phyloP scores from a whole-genome alignment of 2,797 vertebrate species.

The Pangasius sanitwongsei region DNA sequence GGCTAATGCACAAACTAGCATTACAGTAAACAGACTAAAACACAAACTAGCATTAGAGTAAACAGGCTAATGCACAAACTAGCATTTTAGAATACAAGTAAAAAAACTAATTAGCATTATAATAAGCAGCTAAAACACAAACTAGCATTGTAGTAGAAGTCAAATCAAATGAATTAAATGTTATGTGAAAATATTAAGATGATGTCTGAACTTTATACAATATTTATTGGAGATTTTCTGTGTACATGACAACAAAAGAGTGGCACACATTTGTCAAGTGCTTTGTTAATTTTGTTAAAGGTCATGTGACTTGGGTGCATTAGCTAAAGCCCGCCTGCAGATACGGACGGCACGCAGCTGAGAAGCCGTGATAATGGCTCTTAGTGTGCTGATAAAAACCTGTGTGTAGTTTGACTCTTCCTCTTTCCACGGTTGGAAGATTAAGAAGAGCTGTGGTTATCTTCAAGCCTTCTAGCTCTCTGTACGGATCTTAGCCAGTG shows the following conservation, averaged over 20 bases:
- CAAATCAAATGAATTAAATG: background rate
- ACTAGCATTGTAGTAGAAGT: background rate
- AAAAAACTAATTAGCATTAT: background rate
- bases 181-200: background rate
- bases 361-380: constrained; percentile 29
- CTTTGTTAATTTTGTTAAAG: background rate
- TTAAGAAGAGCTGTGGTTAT: constrained; percentile 38
- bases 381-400: background rate
- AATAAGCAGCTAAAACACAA: background rate
- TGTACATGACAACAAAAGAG: background rate
- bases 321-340: constrained; percentile 8
- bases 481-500: constrained; percentile 16
- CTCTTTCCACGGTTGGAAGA: constrained; percentile 24
- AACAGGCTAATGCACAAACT: background rate
- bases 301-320: background rate
- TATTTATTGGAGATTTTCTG: background rate
- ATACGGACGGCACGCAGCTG: background rate
- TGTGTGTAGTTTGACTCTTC: background rate
- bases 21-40: too few relatives aligned
- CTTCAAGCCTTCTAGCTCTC: constrained; percentile 37
- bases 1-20: background rate
- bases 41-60: background rate
- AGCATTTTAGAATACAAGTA: background rate
- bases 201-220: background rate
- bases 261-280: background rate